Evolutionary conservation across 1,140 invertebrate species (phyloP).

Genomic region (Diachasma alloeum): DNA sequence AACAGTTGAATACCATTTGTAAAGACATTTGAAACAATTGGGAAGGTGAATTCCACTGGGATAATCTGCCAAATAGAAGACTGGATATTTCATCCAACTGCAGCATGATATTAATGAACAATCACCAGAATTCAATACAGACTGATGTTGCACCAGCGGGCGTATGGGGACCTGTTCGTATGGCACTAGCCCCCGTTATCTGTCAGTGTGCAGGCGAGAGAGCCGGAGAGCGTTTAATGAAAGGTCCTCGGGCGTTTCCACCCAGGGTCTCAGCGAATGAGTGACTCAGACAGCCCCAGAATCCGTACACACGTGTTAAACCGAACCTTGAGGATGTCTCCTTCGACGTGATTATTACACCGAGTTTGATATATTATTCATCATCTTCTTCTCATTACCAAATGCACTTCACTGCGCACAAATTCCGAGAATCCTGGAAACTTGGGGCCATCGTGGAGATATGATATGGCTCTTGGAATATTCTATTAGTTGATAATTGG

Average conservation of each 20-base stretch:
- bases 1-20: not conserved
- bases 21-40: not conserved
- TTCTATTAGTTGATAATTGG: not conserved
- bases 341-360: not conserved
- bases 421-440: not conserved
- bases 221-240: not conserved
- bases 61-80: not conserved
- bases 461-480: not conserved
- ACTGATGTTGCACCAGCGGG: not conserved
- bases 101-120: conserved; percentile 43
- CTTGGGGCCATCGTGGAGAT: not conserved
- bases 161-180: not conserved
- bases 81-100: not conserved
- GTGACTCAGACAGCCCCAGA: not conserved
- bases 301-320: not conserved
- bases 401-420: not conserved
- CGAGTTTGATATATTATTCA: not conserved
- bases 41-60: not conserved
- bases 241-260: not conserved
- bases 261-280: too few relatives aligned
- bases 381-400: not conserved
- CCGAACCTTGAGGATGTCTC: not conserved
- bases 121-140: conserved; percentile 36
- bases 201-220: conserved; percentile 33
- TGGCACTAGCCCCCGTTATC: conserved; percentile 25